These are phyloP conservation scores for Caenorhabditis afra DNA, from an alignment of 2,888 invertebrate genomes.

Conservation along the genomic window DNA sequence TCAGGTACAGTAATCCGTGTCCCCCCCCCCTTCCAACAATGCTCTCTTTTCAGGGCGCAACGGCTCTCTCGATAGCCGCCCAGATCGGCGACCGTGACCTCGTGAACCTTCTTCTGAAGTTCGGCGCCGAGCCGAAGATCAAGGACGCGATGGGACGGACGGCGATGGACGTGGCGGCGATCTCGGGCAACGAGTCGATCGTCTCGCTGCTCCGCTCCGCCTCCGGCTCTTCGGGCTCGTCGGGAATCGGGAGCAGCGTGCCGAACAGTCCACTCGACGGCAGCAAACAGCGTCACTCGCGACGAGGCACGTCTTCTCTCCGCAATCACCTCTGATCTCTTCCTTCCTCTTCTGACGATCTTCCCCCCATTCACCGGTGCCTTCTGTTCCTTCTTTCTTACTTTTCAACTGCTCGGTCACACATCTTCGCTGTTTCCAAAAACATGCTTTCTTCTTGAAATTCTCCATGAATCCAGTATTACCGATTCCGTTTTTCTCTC, in stretches of 20 bases:
- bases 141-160: conserved; percentile 67
- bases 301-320: conserved; percentile 36
- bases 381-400: conserved; percentile 8
- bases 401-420: conserved; percentile 21
- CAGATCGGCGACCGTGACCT: conserved; percentile 70
- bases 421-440: neutral
- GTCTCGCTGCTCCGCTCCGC: conserved; percentile 60
- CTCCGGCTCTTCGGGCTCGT: conserved; percentile 68
- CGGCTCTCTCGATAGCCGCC: conserved; percentile 69
- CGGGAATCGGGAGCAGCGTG: conserved; percentile 68
- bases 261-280: conserved; percentile 67
- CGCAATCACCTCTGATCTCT: conserved; percentile 27
- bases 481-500: neutral
- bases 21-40: too few species aligned
- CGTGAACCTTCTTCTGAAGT: conserved; percentile 64
- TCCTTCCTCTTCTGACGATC: neutral
- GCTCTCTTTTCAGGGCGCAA: conserved; percentile 66
- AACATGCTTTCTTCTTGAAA: conserved; percentile 29
- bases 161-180: conserved; percentile 65
- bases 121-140: conserved; percentile 69
- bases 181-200: conserved; percentile 67
- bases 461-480: conserved; percentile 7
- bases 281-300: conserved; percentile 26
- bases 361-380: conserved; percentile 24
- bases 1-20: conserved; percentile 52